These are phyloP conservation scores for Sebastes elongatus DNA, from an alignment of 2,797 vertebrate genomes.

Conservation along the genomic window DNA sequence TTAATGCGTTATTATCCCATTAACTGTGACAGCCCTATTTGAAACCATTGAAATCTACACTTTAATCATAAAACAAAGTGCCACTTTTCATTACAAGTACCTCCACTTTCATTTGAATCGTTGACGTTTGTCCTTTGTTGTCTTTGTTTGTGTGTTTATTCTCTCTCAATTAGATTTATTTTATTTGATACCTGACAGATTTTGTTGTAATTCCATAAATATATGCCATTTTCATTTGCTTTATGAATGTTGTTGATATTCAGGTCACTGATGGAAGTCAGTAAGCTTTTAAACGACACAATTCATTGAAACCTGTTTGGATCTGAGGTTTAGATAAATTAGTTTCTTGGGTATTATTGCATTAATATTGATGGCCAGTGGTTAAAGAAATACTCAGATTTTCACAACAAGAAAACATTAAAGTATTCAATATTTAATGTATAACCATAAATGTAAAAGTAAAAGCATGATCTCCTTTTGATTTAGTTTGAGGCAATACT, in stretches of 20 bases:
- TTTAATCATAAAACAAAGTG: not conserved
- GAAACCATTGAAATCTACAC: not conserved
- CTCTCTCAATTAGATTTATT: not conserved
- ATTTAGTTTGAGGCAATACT: not conserved
- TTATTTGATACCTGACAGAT: not conserved
- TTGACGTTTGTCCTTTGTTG: not conserved
- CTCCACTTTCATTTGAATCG: not conserved
- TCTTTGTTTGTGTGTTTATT: not conserved
- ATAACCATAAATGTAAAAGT: not conserved
- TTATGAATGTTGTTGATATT: not conserved
- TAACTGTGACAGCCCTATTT: not conserved
- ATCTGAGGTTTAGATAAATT: constrained; percentile 4
- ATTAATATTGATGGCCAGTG: not conserved
- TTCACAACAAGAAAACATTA: not conserved
- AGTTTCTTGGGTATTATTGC: not conserved
- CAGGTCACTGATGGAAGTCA: not conserved
- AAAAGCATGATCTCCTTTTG: not conserved
- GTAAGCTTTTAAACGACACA: constrained; percentile 2
- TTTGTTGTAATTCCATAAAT: not conserved
- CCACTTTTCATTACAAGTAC: not conserved
- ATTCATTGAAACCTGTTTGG: not conserved
- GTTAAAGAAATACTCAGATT: not conserved
- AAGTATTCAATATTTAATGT: not conserved
- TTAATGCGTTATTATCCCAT: too few species aligned
- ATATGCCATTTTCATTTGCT: not conserved